Conservation (phyloP, 2,888 invertebrate species). For the Osmoderma eremita region DNA sequence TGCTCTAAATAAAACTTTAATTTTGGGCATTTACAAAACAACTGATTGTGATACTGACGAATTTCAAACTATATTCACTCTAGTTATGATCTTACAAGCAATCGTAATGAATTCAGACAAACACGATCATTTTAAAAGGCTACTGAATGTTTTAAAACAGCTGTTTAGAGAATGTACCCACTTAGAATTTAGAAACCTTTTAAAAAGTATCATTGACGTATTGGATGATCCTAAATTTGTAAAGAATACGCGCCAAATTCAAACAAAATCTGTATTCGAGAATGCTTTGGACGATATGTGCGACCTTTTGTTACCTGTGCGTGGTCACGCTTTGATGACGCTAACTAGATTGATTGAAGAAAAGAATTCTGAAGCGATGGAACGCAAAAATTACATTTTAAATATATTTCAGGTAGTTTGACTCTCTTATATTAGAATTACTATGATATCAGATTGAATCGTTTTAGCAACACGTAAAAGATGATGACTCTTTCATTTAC, state of each 20-base stretch:
- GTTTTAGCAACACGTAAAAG: conserved; percentile 75
- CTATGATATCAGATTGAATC: neutral
- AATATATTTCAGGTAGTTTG: conserved; percentile 77
- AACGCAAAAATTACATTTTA: conserved; percentile 74
- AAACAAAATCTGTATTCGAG: conserved; percentile 65
- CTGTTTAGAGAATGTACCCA: conserved; percentile 53
- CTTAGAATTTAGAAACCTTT: conserved; percentile 55
- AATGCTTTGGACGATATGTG: conserved; percentile 74
- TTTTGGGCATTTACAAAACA: conserved; percentile 50
- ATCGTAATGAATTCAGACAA: conserved; percentile 49
- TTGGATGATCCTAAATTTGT: conserved; percentile 7
- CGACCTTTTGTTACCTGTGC: conserved; percentile 79
- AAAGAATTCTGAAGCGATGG: conserved; percentile 71
- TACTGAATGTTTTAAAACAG: conserved; percentile 54
- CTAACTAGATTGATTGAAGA: conserved; percentile 77
- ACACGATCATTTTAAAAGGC: conserved; percentile 56
- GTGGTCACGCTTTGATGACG: conserved; percentile 82
- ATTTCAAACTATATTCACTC: conserved; percentile 56
- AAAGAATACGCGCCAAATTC: conserved; percentile 48
- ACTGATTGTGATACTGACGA: conserved; percentile 52
- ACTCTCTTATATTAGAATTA: conserved; percentile 8
- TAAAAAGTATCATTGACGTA: conserved; percentile 43
- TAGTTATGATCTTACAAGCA: conserved; percentile 56
- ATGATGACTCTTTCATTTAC: conserved; percentile 86
- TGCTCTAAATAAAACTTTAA: conserved; percentile 58